Evolutionary conservation across 1,140 invertebrate species (phyloP).

Genomic region (Trinorchestia longiramus): DNA sequence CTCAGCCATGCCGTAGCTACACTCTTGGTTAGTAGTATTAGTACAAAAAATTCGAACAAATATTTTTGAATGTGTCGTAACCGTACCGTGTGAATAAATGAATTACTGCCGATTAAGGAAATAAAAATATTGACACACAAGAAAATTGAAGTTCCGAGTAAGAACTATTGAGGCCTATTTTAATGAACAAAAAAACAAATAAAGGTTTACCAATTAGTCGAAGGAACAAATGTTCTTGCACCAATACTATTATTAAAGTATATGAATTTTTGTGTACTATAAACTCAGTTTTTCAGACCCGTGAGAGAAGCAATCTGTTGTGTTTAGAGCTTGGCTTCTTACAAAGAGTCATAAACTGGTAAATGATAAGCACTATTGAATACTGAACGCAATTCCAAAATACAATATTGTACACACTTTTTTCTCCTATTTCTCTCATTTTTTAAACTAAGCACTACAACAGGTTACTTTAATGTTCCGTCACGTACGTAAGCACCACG

Average conservation of each 20-base stretch:
- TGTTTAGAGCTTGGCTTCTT: too few species aligned
- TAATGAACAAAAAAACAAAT: too few species aligned
- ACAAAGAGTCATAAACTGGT: background rate
- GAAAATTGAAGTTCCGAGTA: background rate
- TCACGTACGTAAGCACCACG: background rate
- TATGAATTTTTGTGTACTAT: too few species aligned
- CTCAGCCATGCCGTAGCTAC: background rate
- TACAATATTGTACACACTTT: background rate
- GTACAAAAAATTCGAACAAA: background rate
- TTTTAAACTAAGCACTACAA: background rate
- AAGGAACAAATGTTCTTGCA: too few species aligned
- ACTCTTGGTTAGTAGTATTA: background rate
- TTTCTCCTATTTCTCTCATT: too few species aligned
- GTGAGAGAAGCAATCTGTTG: too few species aligned
- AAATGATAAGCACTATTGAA: background rate
- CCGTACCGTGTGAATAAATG: too few species aligned
- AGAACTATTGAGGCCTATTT: background rate
- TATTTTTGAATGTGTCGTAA: too few species aligned
- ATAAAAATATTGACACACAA: background rate
- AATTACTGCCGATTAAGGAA: too few species aligned
- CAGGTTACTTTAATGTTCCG: background rate
- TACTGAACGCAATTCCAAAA: background rate
- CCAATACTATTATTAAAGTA: too few species aligned
- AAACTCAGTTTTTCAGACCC: too few species aligned
- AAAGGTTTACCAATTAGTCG: too few species aligned